A percentile compares a stretch with the other conserved stretches of the same genome.
Conservation (phyloP, 2,113 vertebrate genomes). For the Tragelaphus scriptus region DNA sequence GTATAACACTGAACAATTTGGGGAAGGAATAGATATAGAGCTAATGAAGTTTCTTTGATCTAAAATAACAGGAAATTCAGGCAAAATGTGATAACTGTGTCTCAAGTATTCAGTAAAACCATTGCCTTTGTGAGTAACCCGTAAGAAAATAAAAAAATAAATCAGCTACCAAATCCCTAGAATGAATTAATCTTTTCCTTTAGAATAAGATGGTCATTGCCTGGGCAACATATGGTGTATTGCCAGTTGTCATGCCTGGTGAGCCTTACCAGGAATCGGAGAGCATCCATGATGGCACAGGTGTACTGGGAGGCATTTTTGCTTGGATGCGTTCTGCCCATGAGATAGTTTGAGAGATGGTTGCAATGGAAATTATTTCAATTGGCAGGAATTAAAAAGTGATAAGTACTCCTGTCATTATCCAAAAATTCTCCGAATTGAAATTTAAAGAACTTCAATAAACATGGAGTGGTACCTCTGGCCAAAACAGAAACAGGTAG, state of each 20-base stretch:
- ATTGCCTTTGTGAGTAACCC: background rate
- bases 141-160: conserved; percentile 29
- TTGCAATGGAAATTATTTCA: conserved; percentile 22
- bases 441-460: conserved; percentile 13
- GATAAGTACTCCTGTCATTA: background rate
- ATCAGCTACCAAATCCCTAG: background rate
- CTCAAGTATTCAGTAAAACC: conserved; percentile 19
- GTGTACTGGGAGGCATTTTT: background rate
- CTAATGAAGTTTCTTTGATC: conserved; percentile 2
- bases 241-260: background rate
- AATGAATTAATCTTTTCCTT: background rate
- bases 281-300: background rate
- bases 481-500: background rate
- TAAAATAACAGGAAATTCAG: conserved; percentile 15
- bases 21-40: background rate
- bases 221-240: background rate
- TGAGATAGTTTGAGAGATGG: background rate
- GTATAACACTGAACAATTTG: background rate
- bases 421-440: background rate
- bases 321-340: background rate
- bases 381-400: background rate
- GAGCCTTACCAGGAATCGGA: conserved; percentile 17
- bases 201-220: background rate
- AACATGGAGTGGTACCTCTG: background rate
- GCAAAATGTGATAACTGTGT: background rate